Evolutionary conservation across 2,797 vertebrate species (phyloP).

Genomic region (Acropternis orthonyx): DNA sequence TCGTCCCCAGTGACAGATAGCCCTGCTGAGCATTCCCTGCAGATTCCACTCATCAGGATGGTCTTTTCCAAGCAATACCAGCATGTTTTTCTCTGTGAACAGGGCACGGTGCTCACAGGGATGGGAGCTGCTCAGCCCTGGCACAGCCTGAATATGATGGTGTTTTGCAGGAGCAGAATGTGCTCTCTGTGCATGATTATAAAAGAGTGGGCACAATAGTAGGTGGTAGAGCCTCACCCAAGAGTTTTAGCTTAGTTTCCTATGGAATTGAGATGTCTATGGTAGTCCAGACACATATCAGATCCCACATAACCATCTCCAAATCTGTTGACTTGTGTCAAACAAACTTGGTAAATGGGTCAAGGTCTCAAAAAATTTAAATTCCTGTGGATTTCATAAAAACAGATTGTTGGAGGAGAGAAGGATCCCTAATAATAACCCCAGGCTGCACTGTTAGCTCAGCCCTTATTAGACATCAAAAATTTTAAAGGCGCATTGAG

Average conservation of each 20-base stretch:
- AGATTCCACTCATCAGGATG: neutral
- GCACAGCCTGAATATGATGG: rapidly evolving
- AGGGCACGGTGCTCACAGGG: neutral
- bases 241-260: neutral
- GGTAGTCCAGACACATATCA: neutral
- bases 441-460: neutral
- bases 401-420: neutral
- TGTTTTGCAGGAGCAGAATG: neutral
- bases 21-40: neutral
- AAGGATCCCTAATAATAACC: neutral
- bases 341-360: neutral
- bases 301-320: neutral
- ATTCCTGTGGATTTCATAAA: neutral
- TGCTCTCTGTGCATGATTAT: rapidly evolving
- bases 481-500: neutral
- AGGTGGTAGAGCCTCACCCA: neutral
- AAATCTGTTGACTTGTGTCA: neutral
- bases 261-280: neutral
- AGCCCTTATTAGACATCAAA: neutral
- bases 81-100: neutral
- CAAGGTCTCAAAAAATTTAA: neutral
- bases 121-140: neutral
- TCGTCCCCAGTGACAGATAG: neutral
- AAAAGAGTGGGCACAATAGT: neutral
- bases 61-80: neutral